A percentile compares a stretch with the other conserved stretches of the same genome.
phyloP scores from a whole-genome alignment of 2,888 invertebrate species.

The Gnatocerus cornutus region DNA sequence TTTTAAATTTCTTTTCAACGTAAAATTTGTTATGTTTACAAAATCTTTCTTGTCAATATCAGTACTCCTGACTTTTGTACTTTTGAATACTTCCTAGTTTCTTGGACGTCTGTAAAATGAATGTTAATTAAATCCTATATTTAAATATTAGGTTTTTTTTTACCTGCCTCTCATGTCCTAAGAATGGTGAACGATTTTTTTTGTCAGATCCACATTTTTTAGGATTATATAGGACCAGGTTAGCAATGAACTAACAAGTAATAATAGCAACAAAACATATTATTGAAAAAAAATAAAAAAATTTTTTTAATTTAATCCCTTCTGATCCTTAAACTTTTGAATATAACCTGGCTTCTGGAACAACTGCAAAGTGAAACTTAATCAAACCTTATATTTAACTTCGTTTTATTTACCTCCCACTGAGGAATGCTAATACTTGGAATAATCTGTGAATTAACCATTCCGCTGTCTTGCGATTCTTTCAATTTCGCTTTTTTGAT shows the following conservation, averaged over 20 bases:
- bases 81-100: conserved; percentile 32
- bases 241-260: too few relatives aligned
- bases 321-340: conserved; percentile 24
- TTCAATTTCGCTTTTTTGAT: conserved; percentile 59
- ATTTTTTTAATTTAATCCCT: too few relatives aligned
- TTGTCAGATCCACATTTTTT: too few relatives aligned
- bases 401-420: conserved; percentile 73
- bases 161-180: neutral
- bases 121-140: neutral
- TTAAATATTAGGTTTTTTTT: neutral
- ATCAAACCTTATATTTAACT: conserved; percentile 14
- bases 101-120: conserved; percentile 23
- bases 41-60: neutral
- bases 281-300: too few relatives aligned
- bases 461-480: conserved; percentile 59
- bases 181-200: neutral
- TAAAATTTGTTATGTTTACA: too few relatives aligned
- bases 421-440: conserved; percentile 73
- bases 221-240: too few relatives aligned
- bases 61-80: conserved; percentile 9
- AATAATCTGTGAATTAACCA: conserved; percentile 74
- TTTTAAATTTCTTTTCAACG: neutral
- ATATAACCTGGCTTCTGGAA: conserved; percentile 30
- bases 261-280: too few relatives aligned
- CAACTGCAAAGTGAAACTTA: conserved; percentile 36